Evolutionary conservation across 2,113 vertebrate species (phyloP), one percentile per base, ranked within the genome.

Genomic region (Cottus gobio): DNA sequence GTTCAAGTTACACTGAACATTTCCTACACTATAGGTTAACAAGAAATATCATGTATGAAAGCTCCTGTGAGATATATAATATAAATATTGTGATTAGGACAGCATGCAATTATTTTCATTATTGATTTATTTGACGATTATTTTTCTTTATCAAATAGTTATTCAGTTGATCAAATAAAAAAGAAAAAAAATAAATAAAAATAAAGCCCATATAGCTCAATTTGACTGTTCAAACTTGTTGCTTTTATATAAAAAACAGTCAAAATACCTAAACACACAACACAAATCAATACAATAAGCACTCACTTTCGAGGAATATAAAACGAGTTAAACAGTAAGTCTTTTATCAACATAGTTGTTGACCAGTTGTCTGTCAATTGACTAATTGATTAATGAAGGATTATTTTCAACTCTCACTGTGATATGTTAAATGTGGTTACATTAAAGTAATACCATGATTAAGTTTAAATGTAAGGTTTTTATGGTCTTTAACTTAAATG

Each of bases 1-100:
- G 24, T 48, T 83, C 20, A 46, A 56, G 39, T 46, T 80, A 60
- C 8, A 34, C n/a, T 44, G 7, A 69, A 22, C 15, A 24, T n/a
- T 8, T n/a, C 26, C 7, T 16, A 42, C 36, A 54, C 20, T 31
- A 7, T n/a, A 7, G 9, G 3, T 65, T 61, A 16, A 84, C 31
- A 37, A 31, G n/a, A 30, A 63, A 37, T 30, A 44, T 26, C 3
- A 37, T 0, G 1, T n/a, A 16, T 67, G 2, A 16, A n/a, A 58
- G 8, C 1, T 7, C 7, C n/a, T 28, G 11, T 26, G 16, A 42
- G 7, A 66, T 1, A 48, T 67, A 7, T 48, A 16, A 16, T 50
- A 31, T 42, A n/a, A 7, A 52, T 50, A n/a, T 22, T 70, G n/a
- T 44, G 16, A 60, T 56, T 8, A 36, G 0, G 10, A 16, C 11